Evolutionary conservation across 2,888 invertebrate species (phyloP), one percentile per base, ranked within the genome.

Genomic region (Pelosia muscerda): DNA sequence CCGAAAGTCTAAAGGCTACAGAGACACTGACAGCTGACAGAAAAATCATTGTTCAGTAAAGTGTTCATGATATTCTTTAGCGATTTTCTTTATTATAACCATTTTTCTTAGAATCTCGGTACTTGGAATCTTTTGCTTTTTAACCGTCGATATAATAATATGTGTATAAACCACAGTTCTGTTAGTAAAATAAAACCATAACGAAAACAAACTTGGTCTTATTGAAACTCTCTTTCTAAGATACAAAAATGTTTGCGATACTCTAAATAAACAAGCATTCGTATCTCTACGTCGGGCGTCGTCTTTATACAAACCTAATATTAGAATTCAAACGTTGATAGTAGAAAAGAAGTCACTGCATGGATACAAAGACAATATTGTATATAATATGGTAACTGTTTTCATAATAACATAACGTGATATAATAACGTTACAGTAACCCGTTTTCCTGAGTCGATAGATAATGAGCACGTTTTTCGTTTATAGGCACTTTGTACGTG

Each of bases 401-500:
- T 49, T 49, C 49, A 49, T 49, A 49, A 49, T n/a, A 34, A 34
- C 34, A 13, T 34, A 34, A 34, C 34, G 13, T 11, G 10, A 73
- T 73, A 54, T 65, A 58, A 79, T 75, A 75, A 68, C 70, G 75
- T 59, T n/a, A 26, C 28, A 23, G 38, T 22, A 4, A 58, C 49
- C 49, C n/a, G 49, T 49, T 53, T 31, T 28, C 68, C 66, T 70
- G 61, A 66, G 34, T 58, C 55, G 56, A 73, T 76, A 74, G 26
- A 65, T 68, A 67, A 66, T 65, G 31, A 55, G 55, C 77, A 73
- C 77, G 69, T 78, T 65, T 78, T 79, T 68, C 72, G 67, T 75
- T 71, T 71, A 79, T 79, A 69, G 71, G 67, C 63, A 71, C 64
- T 68, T 65, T 49, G 49, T 49, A 49, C 49, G 49, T 78, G 66